Base-by-base conservation (phyloP, 2,797 vertebrate genomes). In the Eulemur mongoz region DNA sequence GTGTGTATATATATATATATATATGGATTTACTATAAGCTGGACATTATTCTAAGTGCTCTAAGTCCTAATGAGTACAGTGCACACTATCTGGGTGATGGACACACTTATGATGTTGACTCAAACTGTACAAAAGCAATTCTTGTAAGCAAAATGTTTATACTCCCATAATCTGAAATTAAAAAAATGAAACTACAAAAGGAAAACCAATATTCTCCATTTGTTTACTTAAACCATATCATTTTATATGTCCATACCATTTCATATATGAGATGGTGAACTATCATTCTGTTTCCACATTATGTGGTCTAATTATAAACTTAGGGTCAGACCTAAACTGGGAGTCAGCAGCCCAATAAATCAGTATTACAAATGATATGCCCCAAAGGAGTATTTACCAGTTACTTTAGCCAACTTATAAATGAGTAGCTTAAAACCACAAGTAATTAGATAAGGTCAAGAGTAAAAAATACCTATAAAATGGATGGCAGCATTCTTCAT, bases 351-450 rank as follows among this genome's bases (percentile, higher is more conserved):
- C 76, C 76, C 96, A 96, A 87, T 96, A 93, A 97, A 95, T 97
- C 97, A 97, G 83, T 67, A 59, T 97, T 97, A 97, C 94, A 96
- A 92, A 96, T 95, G 94, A 96, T 93, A 59, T 54, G 94, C 83
- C 97, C 97, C 97, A 96, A 89, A 97, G 97, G 97, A 96, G 90
- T 94, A 90, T 97, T 97, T 96, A 92, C 94, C 30, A 30, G 52
- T 96, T 96, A 95, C 97, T 96, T 96, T 92, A 90, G 95, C 72
- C 89, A 96, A 88, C 94, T 97, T 97, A 94, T 48, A 96, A 88
- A 96, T 97, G 94, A 96, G 48, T 92, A 96, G 76, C 89, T 94
- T 89, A 94, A 81, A 89, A 96, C 93, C 92, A 76, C 52, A 20
- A 92, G 73, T 97, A 86, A 95, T 96, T 96, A 96, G 95, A 97